These are phyloP conservation scores for Styela clava DNA, from an alignment of 23 tunicate genomes.

Conservation along the genomic window DNA sequence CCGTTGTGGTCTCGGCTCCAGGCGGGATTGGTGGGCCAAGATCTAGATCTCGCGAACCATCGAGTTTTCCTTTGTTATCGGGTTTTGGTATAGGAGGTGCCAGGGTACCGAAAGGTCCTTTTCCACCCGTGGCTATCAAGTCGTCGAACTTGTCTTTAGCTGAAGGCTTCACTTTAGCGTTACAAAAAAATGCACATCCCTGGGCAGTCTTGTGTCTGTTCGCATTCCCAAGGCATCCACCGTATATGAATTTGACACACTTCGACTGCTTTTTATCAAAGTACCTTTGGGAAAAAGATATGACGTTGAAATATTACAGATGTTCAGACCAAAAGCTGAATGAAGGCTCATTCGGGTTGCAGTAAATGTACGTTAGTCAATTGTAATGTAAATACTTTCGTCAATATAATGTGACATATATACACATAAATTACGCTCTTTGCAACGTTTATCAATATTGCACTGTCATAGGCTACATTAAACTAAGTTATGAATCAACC, in stretches of 20 bases:
- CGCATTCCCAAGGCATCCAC: conserved; percentile 24
- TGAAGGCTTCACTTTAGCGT: conserved; percentile 21
- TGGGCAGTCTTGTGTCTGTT: conserved; percentile 16
- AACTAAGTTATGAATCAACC: too few relatives aligned
- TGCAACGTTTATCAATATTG: too few relatives aligned
- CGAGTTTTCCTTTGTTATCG: background rate
- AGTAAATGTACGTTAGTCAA: background rate
- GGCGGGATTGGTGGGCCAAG: background rate
- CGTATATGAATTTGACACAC: conserved; percentile 8
- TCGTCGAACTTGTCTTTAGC: conserved; percentile 7
- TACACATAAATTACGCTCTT: too few relatives aligned
- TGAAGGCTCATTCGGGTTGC: background rate
- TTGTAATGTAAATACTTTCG: too few relatives aligned
- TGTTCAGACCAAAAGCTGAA: background rate
- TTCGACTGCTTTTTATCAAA: conserved; percentile 13
- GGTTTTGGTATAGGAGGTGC: background rate
- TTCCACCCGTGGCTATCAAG: background rate
- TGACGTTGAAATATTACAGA: background rate
- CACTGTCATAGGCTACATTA: too few relatives aligned
- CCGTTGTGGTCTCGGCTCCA: background rate
- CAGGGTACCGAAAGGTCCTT: background rate
- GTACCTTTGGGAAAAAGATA: background rate
- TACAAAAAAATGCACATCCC: background rate
- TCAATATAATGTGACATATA: too few relatives aligned
- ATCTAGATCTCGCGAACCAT: background rate